Evolutionary conservation across 2,888 invertebrate species (phyloP).

Genomic region (Himalopsyche tibetana): DNA sequence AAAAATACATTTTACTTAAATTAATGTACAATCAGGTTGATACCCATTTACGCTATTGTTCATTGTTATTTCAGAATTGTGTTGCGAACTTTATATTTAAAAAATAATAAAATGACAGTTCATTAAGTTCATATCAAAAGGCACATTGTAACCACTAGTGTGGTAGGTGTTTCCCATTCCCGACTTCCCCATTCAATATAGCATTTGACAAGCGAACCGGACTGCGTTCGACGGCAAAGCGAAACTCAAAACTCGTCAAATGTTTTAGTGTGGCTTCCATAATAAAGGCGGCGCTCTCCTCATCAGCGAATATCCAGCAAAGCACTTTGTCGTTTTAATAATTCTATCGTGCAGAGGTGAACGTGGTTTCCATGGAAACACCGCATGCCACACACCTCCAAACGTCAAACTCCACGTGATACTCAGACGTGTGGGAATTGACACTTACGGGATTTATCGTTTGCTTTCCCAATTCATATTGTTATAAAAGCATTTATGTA

Average conservation of each 20-base stretch:
- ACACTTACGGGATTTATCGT: slow-evolving; percentile 2
- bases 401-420: slow-evolving; percentile 44
- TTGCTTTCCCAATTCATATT: not conserved
- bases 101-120: not conserved
- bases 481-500: not conserved
- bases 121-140: not conserved
- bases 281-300: slow-evolving; percentile 31
- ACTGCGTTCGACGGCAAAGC: slow-evolving; percentile 34
- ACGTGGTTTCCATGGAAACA: slow-evolving; percentile 17
- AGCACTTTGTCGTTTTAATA: slow-evolving; percentile 53
- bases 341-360: slow-evolving; percentile 39
- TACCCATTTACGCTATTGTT: too few species aligned
- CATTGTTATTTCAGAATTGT: too few species aligned
- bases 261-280: slow-evolving; percentile 33
- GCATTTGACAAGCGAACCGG: slow-evolving; percentile 12
- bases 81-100: too few species aligned
- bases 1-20: too few species aligned
- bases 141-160: not conserved
- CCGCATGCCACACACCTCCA: slow-evolving; percentile 7
- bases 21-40: too few species aligned
- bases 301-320: slow-evolving; percentile 46
- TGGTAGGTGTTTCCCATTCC: not conserved
- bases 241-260: slow-evolving; percentile 31
- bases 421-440: slow-evolving; percentile 1
- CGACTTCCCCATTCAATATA: not conserved